A percentile compares a stretch with the other conserved stretches of the same genome.
These are phyloP conservation scores for Priocnemis perturbator DNA, from an alignment of 2,888 invertebrate species.

Conservation along the genomic window DNA sequence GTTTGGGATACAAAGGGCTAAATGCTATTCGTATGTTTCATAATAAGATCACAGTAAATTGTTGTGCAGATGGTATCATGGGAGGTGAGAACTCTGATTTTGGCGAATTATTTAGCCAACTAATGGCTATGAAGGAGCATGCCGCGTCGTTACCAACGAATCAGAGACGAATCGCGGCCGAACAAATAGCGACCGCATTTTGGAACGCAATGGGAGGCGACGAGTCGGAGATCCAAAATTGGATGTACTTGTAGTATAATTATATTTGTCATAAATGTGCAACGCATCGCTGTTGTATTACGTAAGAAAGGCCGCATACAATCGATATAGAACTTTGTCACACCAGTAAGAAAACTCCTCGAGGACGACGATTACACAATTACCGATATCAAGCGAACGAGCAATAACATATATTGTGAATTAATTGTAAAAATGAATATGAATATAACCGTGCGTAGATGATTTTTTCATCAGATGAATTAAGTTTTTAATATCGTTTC, in stretches of 20 bases:
- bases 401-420: too few species aligned
- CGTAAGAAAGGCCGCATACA: too few species aligned
- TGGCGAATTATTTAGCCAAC: conserved; percentile 81
- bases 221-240: conserved; percentile 80
- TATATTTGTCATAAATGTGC: conserved; percentile 1
- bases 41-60: neutral
- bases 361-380: too few species aligned
- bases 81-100: conserved; percentile 76
- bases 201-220: conserved; percentile 86
- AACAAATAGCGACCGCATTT: conserved; percentile 84
- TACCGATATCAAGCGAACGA: too few species aligned
- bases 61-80: conserved; percentile 68
- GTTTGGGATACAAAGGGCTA: too few species aligned
- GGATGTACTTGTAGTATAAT: conserved; percentile 17
- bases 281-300: neutral
- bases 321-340: too few species aligned
- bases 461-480: too few species aligned
- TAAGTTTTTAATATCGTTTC: too few species aligned
- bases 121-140: conserved; percentile 82
- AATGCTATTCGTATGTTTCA: neutral
- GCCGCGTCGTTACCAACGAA: conserved; percentile 80
- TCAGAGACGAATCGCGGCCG: conserved; percentile 82
- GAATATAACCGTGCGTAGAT: too few species aligned
- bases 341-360: too few species aligned
- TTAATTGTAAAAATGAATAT: too few species aligned